phyloP scores from a whole-genome alignment of 2,113 vertebrate species.

The Ardeotis arabs region DNA sequence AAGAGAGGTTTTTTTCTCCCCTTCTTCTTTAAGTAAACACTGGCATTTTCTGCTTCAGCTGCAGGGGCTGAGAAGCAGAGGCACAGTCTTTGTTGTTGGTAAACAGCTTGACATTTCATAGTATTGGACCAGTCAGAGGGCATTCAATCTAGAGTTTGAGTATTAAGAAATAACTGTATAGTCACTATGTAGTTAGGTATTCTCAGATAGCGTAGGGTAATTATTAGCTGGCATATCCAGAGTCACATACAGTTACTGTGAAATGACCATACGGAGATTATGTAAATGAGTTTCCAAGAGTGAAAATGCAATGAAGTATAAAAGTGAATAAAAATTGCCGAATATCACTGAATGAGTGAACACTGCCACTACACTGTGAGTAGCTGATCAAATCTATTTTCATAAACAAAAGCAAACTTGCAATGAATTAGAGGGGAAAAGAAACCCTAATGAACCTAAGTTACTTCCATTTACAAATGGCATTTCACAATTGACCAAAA shows the following conservation, averaged over 20 bases:
- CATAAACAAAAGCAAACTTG: conserved; percentile 9
- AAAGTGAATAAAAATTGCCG: conserved; percentile 28
- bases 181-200: neutral
- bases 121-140: neutral
- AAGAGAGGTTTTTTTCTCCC: neutral
- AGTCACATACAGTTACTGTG: conserved; percentile 53
- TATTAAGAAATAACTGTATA: conserved; percentile 24
- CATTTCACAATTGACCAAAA: conserved; percentile 4
- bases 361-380: neutral
- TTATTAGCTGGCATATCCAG: conserved; percentile 47
- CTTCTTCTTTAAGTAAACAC: conserved; percentile 1
- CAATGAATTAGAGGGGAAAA: neutral
- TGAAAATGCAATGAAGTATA: conserved; percentile 47
- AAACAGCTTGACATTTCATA: conserved; percentile 43
- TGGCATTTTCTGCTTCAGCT: conserved; percentile 38
- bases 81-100: conserved; percentile 32
- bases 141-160: conserved; percentile 9
- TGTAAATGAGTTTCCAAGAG: conserved; percentile 55
- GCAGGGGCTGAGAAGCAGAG: conserved; percentile 24
- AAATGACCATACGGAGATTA: conserved; percentile 67
- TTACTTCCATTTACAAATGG: neutral
- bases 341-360: neutral
- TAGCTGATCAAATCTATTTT: conserved; percentile 24
- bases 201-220: conserved; percentile 22
- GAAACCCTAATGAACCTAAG: neutral